Evolutionary conservation across 2,797 vertebrate species (phyloP), one percentile per base, ranked within the genome.

Genomic region (Anolis apletophallus): DNA sequence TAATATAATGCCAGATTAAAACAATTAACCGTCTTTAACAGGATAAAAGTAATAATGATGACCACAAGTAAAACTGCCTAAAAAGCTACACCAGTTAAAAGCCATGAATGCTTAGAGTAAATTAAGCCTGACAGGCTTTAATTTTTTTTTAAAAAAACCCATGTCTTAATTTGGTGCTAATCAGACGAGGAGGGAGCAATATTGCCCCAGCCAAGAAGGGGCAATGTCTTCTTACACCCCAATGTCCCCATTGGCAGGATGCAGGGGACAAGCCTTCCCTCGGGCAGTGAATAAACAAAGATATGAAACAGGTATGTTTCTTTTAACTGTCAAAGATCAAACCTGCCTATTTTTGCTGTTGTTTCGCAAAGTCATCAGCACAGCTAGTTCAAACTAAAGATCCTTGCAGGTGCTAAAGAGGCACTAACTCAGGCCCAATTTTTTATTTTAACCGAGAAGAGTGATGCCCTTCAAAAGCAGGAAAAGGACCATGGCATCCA

Each of bases 401-500:
- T 10, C 64, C 13, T 8, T 46, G 17, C 36, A 34, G 54, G 32
- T 26, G 5, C 4, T 23, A 71, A 55, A 13, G 46, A 55, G 1
- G 19, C 32, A 32, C 13, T 32, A 26, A 26, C 29, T 17, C 57
- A 80, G 46, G 21, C 4, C 34, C 16, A 52, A 46, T 10, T 52
- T 80, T 64, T 36, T 14, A 1, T 76, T 40, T 57, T 17, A 64
- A 21, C 50, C 21, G 10, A 78, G 32, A 40, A 46, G 3, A 52
- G 32, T 6, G 19, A 36, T 86, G 57, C 36, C 71, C 79, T 81
- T 81, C 59, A 81, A 75, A 36, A 68, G 7, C 71, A 55, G 79
- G 61, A 86, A 26, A 55, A 76, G 21, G 34, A 61, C 59, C 57
- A 68, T 36, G 75, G 57, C 59, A 55, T 75, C 79, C 79, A 76